Evolutionary conservation across 2,113 vertebrate genomes (phyloP), one percentile per base, ranked within the genome.

Genomic region (Struthidea cinerea): DNA sequence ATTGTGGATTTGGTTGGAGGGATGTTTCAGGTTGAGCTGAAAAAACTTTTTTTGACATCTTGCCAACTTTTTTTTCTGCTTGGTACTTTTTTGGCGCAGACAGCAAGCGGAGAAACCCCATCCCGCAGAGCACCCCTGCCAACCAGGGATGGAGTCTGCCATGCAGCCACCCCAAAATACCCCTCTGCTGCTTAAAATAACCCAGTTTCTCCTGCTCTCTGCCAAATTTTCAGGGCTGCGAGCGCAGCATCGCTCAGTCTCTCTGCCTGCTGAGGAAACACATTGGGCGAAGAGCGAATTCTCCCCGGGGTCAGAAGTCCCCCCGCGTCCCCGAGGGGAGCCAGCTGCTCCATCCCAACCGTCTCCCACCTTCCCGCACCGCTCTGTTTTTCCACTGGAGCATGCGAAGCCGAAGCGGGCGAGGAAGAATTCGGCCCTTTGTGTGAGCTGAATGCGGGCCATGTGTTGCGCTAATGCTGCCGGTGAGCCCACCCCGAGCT

Each of bases 401-500:
- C 91, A 11, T 47, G 77, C 3, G 46, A 21, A 77, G 89, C 41
- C 42, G 0, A 16, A 81, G 64, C 35, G 0, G 68, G 7, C 17
- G 65, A 33, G 95, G 94, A 87, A 99, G 98, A 98, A 98, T 97
- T 87, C 77, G 68, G 70, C 53, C 93, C 97, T 98, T 99, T 99
- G 99, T 99, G 97, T 39, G 87, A 68, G 69, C 39, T 98, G 97
- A 98, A 98, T 96, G 78, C 90, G 61, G 96, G 98, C 98, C 98
- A 98, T 99, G 99, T 98, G 98, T 97, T 98, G 97, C 96, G 68
- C 98, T 98, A 98, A 98, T 95, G 97, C 97, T 93, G 97, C 98
- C 95, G 96, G 97, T 87, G 98, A 98, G 98, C 98, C 98, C 97
- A 96, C 98, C 98, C 98, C 97, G 97, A 97, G 98, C 98, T 77